phyloP scores from a whole-genome alignment of 2,797 vertebrate genomes.

The Atherinosoma microstoma region DNA sequence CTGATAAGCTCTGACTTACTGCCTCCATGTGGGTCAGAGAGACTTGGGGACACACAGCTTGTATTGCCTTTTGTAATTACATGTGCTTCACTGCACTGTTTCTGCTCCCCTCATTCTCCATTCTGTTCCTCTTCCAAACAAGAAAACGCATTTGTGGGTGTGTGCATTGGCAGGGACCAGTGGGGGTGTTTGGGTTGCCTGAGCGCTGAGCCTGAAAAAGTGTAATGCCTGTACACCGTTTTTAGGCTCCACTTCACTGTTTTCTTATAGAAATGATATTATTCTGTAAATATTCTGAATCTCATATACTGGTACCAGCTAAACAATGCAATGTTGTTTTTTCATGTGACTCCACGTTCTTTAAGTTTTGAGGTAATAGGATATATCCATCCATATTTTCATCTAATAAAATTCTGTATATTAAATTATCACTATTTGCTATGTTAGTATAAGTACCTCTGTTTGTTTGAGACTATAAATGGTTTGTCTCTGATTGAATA shows the following conservation, averaged over 20 bases:
- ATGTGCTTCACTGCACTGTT: slow-evolving; percentile 72
- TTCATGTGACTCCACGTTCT: slow-evolving; percentile 20
- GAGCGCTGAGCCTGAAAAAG: slow-evolving; percentile 20
- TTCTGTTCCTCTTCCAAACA: slow-evolving; percentile 33
- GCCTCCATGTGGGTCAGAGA: slow-evolving; percentile 73
- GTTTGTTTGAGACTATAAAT: slow-evolving; percentile 2
- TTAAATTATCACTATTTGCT: background rate
- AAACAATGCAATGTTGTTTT: slow-evolving; percentile 8
- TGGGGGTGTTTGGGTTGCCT: slow-evolving; percentile 7
- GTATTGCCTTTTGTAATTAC: slow-evolving; percentile 81
- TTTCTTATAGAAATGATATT: slow-evolving; percentile 39
- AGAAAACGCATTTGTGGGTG: slow-evolving; percentile 45
- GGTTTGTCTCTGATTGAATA: background rate
- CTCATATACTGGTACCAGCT: slow-evolving; percentile 24
- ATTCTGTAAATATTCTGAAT: slow-evolving; percentile 38
- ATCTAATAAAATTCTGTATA: background rate
- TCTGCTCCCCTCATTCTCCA: slow-evolving; percentile 52
- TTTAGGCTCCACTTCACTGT: slow-evolving; percentile 23
- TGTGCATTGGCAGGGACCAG: slow-evolving; percentile 9
- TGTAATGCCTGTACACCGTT: slow-evolving; percentile 25
- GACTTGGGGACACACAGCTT: slow-evolving; percentile 66
- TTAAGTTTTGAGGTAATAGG: slow-evolving; percentile 8
- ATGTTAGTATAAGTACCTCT: background rate
- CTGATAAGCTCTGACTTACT: slow-evolving; percentile 82
- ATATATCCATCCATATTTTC: slow-evolving; percentile 18